These are phyloP conservation scores for Falco punctatus DNA, from an alignment of 2,113 vertebrate species.

Conservation along the genomic window DNA sequence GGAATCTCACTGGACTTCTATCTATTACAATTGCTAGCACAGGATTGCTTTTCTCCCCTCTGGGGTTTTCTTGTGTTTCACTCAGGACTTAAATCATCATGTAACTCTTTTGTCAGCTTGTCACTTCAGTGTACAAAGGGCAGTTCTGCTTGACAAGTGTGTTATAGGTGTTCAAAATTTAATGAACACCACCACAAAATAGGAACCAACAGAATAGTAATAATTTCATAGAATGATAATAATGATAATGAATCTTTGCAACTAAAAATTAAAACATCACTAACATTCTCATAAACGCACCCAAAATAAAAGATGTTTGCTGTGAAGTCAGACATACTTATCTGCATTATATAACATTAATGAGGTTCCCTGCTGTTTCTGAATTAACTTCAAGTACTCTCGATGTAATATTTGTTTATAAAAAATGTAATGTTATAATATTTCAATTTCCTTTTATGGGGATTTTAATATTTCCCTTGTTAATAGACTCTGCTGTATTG, in stretches of 20 bases:
- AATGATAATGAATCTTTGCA: conserved; percentile 52
- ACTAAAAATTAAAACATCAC: conserved; percentile 46
- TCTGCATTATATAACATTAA: conserved; percentile 62
- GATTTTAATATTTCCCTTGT: conserved; percentile 70
- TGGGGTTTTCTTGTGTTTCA: neutral
- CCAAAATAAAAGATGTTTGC: conserved; percentile 46
- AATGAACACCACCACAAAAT: conserved; percentile 37
- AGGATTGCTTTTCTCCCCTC: neutral
- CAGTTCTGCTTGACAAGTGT: conserved; percentile 25
- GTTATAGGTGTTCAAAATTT: conserved; percentile 5
- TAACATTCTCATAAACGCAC: conserved; percentile 45
- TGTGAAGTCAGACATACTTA: conserved; percentile 56
- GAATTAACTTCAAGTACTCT: conserved; percentile 70
- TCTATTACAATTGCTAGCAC: neutral
- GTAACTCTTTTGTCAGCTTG: conserved; percentile 1
- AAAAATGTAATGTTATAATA: conserved; percentile 47
- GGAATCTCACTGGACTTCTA: neutral
- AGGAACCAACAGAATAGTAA: neutral
- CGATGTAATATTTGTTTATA: conserved; percentile 31
- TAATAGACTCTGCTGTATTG: conserved; percentile 55
- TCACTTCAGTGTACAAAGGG: neutral
- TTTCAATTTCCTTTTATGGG: conserved; percentile 56
- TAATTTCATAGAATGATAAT: conserved; percentile 31
- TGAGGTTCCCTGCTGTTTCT: conserved; percentile 46
- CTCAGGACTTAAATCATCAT: neutral